Evolutionary conservation across 1,140 invertebrate genomes (phyloP), one percentile per base, ranked within the genome.

Genomic region (Sogatella furcifera): DNA sequence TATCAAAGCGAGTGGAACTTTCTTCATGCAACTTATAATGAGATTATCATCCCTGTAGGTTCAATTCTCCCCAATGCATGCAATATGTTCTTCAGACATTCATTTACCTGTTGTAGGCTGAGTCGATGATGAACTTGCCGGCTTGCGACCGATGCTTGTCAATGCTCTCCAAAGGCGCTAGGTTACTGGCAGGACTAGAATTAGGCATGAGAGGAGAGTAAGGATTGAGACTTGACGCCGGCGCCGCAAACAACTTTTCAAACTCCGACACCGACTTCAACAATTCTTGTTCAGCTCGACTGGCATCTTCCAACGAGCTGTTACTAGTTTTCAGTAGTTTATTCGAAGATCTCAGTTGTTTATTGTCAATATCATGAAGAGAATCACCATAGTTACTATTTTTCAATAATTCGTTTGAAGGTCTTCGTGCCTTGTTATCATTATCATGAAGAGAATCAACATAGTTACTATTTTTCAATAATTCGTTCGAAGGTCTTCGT

Each of bases 41-140:
- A n/a, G 24, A 28, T 28, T 28, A 28, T 28, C 2, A 15, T 28
- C 24, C 24, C 24, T 28, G 2, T 28, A 28, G 24, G 24, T 28
- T 28, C 6, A 28, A 6, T 28, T 4, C 24, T 28, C 24, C 6
- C 24, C 24, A 28, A 28, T 2, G 24, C 24, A 28, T 28, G 24
- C 24, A 38, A 38, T 38, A 10, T 9, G 34, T 5, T 3, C 34
- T 38, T 9, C 6, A 28, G 24, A 4, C n/a, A n/a, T 31, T 31
- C 5, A 10, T 66, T 74, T 68, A 85, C 84, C 84, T 84, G 74
- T 81, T 83, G 65, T 85, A 85, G 2, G 84, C 84, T 0, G 84
- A 86, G 69, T 86, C 84, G 0, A 73, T 78, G 62, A 78, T 81
- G 24, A 75, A 66, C 62, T 76, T 75, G 14, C 62, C 65, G 28